Base-by-base conservation (phyloP, 2,888 invertebrate genomes). In the Orthosia gothica region DNA sequence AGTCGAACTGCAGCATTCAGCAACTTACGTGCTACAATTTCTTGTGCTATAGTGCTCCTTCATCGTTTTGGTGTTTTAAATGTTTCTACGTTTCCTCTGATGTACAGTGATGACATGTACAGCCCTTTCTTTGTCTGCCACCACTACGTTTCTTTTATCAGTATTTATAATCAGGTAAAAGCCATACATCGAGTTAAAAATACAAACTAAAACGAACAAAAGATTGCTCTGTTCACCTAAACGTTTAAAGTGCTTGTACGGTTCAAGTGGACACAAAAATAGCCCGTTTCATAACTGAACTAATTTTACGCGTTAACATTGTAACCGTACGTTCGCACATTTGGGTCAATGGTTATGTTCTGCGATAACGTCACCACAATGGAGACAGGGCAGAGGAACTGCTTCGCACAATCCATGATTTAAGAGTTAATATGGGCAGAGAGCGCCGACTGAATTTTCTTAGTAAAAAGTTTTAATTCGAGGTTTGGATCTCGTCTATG, bases 331-430 rank as follows among this genome's bases (percentile, higher is more conserved):
- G 80, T 70, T 63, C 61, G 62, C 61, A 74, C 84, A 86, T 79
- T 54, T 88, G 72, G 87, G 87, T 88, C 87, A 87, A 88, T 88
- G 87, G 70, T 79, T 88, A 74, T 82, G 82, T 67, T 76, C 65
- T 70, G 49, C 85, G 78, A 82, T 85, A 82, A 73, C 59, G 18
- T 20, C 26, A 58, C 50, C 70, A 55, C 40, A 18, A 2, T 3
- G 47, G 26, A 59, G 68, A 2, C 26, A n/a, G 3, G 26, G 18
- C 82, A 82, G 85, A 76, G 47, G 69, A 67, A 52, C 70, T 54
- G 20, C 40, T 81, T 45, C 0, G 12, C 3, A 47, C 57, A 18
- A 50, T 20, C 18, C 15, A 16, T 40, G 58, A 32, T 20, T 11
- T n/a, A n/a, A n/a, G n/a, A n/a, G n/a, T n/a, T n/a, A n/a, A n/a